Evolutionary conservation across 2,888 invertebrate species (phyloP), one percentile per base, ranked within the genome.

Genomic region (Philonicus albiceps): DNA sequence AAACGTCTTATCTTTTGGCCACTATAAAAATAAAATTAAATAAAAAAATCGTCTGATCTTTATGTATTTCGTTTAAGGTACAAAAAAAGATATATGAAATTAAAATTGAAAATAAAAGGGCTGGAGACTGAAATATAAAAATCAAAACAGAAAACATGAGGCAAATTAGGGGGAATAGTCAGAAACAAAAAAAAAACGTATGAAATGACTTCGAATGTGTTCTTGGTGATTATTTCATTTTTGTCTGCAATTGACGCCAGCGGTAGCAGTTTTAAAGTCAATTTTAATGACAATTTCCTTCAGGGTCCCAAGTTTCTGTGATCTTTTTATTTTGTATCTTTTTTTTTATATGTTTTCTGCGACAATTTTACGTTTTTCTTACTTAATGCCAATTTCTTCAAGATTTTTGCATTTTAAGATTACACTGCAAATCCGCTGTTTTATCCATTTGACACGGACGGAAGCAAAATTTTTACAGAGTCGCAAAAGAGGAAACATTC

Each of bases 401-500:
- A 64, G 2, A 64, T 64, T 19, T 49, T 64, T 64, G 64, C 64
- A 64, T 64, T 64, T 64, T 64, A 64, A 64, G 27, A 64, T 22
- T 22, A 64, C 3, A 6, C 64, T 64, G 64, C 64, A 64, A 43
- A 64, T 64, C 22, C 22, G 22, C 27, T 8, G 22, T 22, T 64
- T 22, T 64, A 11, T 64, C 22, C 55, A 81, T 34, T 81, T 81
- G 55, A 55, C 81, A 81, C 31, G 81, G 55, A 34, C 81, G 81
- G 81, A 81, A 81, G 22, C 81, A 81, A 81, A 81, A 64, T 81
- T 81, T 43, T 13, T 13, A 0, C 64, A 11, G 55, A 81, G 55
- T 55, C 8, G 40, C n/a, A n/a, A n/a, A 13, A 43, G 74, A 64
- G 78, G 49, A 81, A 55, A 81, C 81, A 81, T 81, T 81, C 81